Evolutionary conservation across 2,888 invertebrate species (phyloP).

Genomic region (Brachyptera putata): DNA sequence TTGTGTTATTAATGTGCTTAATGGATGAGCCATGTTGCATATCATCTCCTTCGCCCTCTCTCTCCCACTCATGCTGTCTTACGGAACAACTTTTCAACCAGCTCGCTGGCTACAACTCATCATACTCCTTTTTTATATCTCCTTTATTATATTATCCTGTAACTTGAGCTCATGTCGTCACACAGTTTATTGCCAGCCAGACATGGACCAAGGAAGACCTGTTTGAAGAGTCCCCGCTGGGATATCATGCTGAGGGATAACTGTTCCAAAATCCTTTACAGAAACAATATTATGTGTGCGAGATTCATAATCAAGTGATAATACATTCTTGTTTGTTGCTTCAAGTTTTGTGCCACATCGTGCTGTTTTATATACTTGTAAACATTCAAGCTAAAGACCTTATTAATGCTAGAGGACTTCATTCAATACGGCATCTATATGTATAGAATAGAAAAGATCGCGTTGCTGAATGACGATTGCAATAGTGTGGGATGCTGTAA

Average conservation of each 20-base stretch:
- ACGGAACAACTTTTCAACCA: background rate
- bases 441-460: too few relatives aligned
- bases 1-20: constrained; percentile 31
- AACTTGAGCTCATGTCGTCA: constrained; percentile 29
- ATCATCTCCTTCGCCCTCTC: constrained; percentile 20
- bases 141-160: constrained; percentile 32
- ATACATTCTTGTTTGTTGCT: background rate
- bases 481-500: too few relatives aligned
- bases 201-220: constrained; percentile 15
- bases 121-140: constrained; percentile 20
- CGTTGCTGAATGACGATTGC: too few relatives aligned
- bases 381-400: constrained; percentile 26
- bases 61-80: background rate
- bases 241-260: constrained; percentile 22
- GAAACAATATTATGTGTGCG: constrained; percentile 15
- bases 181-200: constrained; percentile 27
- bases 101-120: constrained; percentile 24
- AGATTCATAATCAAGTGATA: constrained; percentile 5
- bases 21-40: constrained; percentile 28
- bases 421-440: background rate
- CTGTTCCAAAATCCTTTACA: constrained; percentile 23
- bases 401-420: constrained; percentile 17
- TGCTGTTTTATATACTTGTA: constrained; percentile 24
- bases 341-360: background rate
- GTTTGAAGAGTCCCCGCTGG: constrained; percentile 25